These are phyloP conservation scores for Lasioglossum leucozonium DNA, from an alignment of 2,888 invertebrate species.

Conservation along the genomic window DNA sequence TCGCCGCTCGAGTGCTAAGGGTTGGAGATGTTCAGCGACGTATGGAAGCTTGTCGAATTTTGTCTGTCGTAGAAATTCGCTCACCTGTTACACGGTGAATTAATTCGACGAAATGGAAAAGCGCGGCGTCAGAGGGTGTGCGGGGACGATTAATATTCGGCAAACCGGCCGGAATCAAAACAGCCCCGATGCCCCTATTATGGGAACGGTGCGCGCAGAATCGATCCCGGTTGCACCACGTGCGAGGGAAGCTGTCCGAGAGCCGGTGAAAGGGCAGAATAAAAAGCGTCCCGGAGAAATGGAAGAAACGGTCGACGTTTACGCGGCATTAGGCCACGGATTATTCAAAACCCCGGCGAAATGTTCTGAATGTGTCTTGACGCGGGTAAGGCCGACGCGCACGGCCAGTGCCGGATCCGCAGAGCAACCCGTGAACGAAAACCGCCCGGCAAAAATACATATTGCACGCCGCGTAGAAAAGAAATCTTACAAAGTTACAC, in stretches of 20 bases:
- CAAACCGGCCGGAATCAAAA: conserved; percentile 44
- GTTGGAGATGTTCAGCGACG: no score
- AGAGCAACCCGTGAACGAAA: background rate
- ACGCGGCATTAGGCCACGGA: conserved; percentile 72
- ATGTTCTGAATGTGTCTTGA: conserved; percentile 62
- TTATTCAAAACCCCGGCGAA: conserved; percentile 72
- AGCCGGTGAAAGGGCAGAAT: conserved; percentile 36
- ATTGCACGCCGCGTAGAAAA: background rate
- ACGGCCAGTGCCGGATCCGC: conserved; percentile 26
- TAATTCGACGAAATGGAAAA: background rate
- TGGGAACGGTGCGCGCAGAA: conserved; percentile 21
- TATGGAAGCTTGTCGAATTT: no score
- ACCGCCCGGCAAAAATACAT: background rate
- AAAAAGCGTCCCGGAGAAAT: conserved; percentile 48
- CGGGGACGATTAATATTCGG: conserved; percentile 37
- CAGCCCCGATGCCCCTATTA: conserved; percentile 23
- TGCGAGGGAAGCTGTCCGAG: conserved; percentile 31
- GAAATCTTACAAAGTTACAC: background rate
- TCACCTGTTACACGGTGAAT: conserved; percentile 5
- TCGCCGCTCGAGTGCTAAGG: no score
- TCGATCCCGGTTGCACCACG: conserved; percentile 33
- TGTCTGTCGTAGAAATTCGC: background rate
- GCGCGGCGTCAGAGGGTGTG: background rate
- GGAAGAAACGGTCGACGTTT: conserved; percentile 60
- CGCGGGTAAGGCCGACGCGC: conserved; percentile 45